Evolutionary conservation across 1,140 invertebrate genomes (phyloP), one percentile per base, ranked within the genome.

Genomic region (Heliconius eleuchia): DNA sequence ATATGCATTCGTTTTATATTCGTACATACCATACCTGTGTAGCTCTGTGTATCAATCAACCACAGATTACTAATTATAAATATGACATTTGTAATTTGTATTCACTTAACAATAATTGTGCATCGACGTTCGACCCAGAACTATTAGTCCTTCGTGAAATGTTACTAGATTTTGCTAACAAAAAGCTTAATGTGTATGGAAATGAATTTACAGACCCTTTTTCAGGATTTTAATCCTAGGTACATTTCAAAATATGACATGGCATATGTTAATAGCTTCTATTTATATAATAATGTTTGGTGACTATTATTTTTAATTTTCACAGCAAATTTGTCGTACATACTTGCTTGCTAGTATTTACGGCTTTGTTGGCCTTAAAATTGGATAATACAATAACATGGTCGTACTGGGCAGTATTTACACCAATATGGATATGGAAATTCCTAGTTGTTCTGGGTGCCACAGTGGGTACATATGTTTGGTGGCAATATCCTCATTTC

Each of bases 361-460:
- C 98, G 42, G 96, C 97, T 71, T 95, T 99, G 77, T 97, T 99
- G 94, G 97, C 98, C 13, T 95, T 99, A 84, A 96, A 98, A 82
- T 95, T 99, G 74, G 99, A 99, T 95, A 96, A 97, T 78, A 97
- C 96, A 73, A 97, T 96, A 94, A 95, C 96, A 89, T 99, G 98
- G 98, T 99, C 97, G 79, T 99, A 98, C 90, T 99, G 98, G 98
- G 96, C 97, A 8, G 96, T 99, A 34, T 99, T 99, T 91, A 96
- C 97, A 46, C 99, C 99, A 72, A 96, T 99, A 91, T 99, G 98
- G 98, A 96, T 99, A 81, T 99, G 99, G 99, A 99, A 99, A 93
- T 95, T 97, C 79, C 96, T 99, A 87, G 98, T 99, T 23, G 97
- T 99, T 57, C 88, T 97, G 73, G 99, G 99, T 80, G 98, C 98